These are phyloP conservation scores for Drosophila obscura DNA, from an alignment of 1,140 invertebrate genomes.

Conservation along the genomic window DNA sequence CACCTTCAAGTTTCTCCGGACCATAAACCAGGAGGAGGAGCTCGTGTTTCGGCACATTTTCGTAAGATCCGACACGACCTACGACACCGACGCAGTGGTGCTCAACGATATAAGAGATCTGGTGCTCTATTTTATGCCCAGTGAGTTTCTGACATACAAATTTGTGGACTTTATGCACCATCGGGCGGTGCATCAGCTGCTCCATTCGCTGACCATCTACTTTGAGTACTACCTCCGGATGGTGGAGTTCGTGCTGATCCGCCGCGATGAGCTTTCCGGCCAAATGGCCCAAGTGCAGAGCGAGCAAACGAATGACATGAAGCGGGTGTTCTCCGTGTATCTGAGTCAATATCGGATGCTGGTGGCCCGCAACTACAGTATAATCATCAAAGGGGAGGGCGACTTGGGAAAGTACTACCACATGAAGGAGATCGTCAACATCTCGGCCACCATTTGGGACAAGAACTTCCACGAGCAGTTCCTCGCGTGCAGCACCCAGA, in stretches of 20 bases:
- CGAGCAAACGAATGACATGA: conserved; percentile 66
- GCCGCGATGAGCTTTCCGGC: conserved; percentile 64
- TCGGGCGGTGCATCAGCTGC: conserved; percentile 44
- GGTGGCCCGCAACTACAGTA: conserved; percentile 73
- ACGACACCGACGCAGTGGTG: conserved; percentile 58
- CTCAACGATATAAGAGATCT: conserved; percentile 67
- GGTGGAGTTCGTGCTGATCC: conserved; percentile 75
- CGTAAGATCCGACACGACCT: conserved; percentile 30
- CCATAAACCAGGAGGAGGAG: conserved; percentile 71
- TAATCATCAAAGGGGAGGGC: conserved; percentile 56
- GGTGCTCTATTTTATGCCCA: conserved; percentile 70
- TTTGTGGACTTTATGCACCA: conserved; percentile 67
- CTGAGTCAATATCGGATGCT: conserved; percentile 75
- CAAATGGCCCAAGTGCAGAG: conserved; percentile 62
- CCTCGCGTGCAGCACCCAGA: conserved; percentile 59
- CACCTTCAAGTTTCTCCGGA: conserved; percentile 56
- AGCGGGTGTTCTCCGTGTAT: conserved; percentile 59
- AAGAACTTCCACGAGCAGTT: conserved; percentile 70
- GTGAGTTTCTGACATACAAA: conserved; percentile 40
- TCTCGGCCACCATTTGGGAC: conserved; percentile 62
- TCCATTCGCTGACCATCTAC: conserved; percentile 74
- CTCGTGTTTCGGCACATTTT: conserved; percentile 69
- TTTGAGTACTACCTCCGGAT: conserved; percentile 76
- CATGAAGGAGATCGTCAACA: conserved; percentile 54
- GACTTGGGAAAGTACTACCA: conserved; percentile 64